phyloP scores from a whole-genome alignment of 2,113 vertebrate species.

The Fulica atra region DNA sequence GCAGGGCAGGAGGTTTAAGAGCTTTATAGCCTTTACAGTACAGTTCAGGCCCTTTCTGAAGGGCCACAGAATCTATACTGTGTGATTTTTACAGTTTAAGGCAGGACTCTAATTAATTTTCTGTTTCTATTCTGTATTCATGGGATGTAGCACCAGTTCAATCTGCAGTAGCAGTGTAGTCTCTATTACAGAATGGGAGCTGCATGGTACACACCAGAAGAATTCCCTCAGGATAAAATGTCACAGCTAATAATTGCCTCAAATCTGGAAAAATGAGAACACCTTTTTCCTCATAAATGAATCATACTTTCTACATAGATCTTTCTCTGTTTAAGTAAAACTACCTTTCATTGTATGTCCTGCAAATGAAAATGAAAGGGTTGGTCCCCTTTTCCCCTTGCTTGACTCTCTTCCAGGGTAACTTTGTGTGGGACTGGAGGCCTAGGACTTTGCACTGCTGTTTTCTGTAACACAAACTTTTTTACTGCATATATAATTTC shows the following conservation, averaged over 20 bases:
- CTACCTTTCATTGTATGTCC: fast-evolving
- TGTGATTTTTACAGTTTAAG: background rate
- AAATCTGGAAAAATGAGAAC: background rate
- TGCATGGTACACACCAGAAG: background rate
- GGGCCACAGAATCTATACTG: background rate
- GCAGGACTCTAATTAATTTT: background rate
- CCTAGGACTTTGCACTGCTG: background rate
- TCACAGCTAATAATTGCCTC: background rate
- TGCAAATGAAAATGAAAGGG: background rate
- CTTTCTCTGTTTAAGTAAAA: background rate
- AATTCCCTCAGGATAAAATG: background rate
- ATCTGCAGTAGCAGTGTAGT: background rate
- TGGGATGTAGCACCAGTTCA: background rate
- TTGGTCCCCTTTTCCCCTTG: background rate
- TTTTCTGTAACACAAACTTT: background rate
- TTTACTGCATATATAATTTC: background rate
- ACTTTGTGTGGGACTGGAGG: fast-evolving
- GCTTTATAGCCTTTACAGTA: background rate
- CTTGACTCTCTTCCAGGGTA: background rate
- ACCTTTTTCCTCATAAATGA: background rate
- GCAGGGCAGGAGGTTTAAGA: fast-evolving
- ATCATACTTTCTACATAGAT: background rate
- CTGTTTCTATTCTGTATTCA: background rate
- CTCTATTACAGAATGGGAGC: background rate
- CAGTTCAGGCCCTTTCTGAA: background rate